Base-by-base conservation (phyloP, 2,113 vertebrate genomes). In the Megaceryle torquata region DNA sequence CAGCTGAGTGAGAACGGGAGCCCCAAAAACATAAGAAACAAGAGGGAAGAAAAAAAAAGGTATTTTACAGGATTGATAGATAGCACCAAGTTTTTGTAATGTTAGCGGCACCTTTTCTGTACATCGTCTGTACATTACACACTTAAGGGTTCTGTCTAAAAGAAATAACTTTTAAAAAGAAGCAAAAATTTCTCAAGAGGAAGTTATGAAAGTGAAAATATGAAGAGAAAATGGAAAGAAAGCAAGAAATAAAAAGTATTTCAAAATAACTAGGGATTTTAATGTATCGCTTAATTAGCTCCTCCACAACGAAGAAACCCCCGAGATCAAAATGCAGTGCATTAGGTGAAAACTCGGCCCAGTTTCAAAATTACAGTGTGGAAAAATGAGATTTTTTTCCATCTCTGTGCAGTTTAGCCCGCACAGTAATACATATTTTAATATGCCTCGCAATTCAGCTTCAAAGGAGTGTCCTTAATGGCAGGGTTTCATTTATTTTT, bases 401-500 rank as follows among this genome's bases (percentile, higher is more conserved):
- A 87, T 77, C 43, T 85, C 53, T 76, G 2, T 33, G 17, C 28
- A 88, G 25, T 89, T 89, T n/a, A 80, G 22, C 20, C 31, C 91
- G 71, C 59, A 92, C 16, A 37, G 18, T 65, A 75, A 80, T 70
- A 57, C 22, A 22, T 89, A 96, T 71, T 93, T 95, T 77, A 96
- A 76, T 54, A 72, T 33, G 54, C 11, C 39, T 26, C 81, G 25
- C 31, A 82, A 39, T 67, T 48, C 28, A 80, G 35, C 43, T 92
- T 85, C 57, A 86, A 56, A 91, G 39, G 9, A 91, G 11, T 65
- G 21, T 68, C 37, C 74, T 88, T 90, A 86, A 93, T 53, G 33
- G 41, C 25, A 95, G 26, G 6, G n/a, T 91, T 91, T 67, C 26
- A 53, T 21, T 11, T 51, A 37, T 76, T 44, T 93, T 82, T 63